Conservation (phyloP, 2,113 vertebrate species). For the Cyphomyrus discorhynchus region DNA sequence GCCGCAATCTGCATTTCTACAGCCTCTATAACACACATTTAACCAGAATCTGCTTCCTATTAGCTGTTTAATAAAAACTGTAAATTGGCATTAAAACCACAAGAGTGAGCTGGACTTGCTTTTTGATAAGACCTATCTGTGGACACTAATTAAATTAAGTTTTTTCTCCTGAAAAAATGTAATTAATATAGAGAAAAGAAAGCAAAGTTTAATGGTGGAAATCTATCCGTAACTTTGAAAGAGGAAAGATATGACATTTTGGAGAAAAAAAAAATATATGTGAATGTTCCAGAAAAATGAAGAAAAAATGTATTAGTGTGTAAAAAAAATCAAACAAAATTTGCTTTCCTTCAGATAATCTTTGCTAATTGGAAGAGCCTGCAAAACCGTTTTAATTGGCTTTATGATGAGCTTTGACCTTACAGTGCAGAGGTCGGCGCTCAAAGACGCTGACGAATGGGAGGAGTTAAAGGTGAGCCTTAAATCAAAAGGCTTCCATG, state of each 20-base stretch:
- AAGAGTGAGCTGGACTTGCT: neutral
- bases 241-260: neutral
- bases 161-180: neutral
- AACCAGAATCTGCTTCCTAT: neutral
- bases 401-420: conserved; percentile 14
- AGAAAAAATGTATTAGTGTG: neutral
- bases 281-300: neutral
- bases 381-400: conserved; percentile 19
- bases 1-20: conserved; percentile 30
- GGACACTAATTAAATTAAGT: neutral
- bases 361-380: neutral
- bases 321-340: neutral
- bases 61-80: conserved; percentile 6
- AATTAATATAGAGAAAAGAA: neutral
- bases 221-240: neutral
- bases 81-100: conserved; percentile 1
- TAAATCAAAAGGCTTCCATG: conserved; percentile 18
- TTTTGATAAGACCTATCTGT: neutral
- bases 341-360: neutral
- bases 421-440: conserved; percentile 14
- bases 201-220: neutral
- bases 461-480: conserved; percentile 22
- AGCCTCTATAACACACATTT: neutral
- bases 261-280: neutral
- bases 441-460: conserved; percentile 16